A percentile compares a stretch with the other conserved stretches of the same genome.
Conservation (phyloP, 2,797 vertebrate species). For the Clarias pachynema region DNA sequence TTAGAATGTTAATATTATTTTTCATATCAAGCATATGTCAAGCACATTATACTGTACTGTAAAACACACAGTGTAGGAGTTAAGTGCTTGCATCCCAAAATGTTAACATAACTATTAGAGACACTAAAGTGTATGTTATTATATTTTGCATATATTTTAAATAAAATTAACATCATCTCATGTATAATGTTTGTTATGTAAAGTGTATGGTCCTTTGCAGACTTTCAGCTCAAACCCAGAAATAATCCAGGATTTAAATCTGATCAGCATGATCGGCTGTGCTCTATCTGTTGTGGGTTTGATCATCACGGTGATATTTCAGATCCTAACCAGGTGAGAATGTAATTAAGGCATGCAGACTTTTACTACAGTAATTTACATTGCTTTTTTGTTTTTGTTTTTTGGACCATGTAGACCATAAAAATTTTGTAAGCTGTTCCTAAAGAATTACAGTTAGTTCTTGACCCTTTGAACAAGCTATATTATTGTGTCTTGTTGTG, state of each 20-base stretch:
- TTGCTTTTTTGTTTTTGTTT: too few species aligned
- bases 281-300: slow-evolving; percentile 71
- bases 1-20: background rate
- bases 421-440: too few species aligned
- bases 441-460: too few species aligned
- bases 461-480: too few species aligned
- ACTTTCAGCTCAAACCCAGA: slow-evolving; percentile 65
- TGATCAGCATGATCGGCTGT: slow-evolving; percentile 67
- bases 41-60: background rate
- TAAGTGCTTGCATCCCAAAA: background rate
- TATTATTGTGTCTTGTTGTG: too few species aligned
- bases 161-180: too few species aligned
- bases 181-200: background rate
- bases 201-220: slow-evolving; percentile 57
- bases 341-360: too few species aligned
- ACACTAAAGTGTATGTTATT: background rate
- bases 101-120: background rate
- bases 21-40: too few species aligned
- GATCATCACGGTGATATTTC: slow-evolving; percentile 69
- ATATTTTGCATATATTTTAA: background rate
- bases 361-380: too few species aligned
- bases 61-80: background rate
- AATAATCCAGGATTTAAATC: slow-evolving; percentile 65
- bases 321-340: slow-evolving; percentile 72
- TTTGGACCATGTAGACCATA: too few species aligned